Evolutionary conservation across 2,888 invertebrate genomes (phyloP), one percentile per base, ranked within the genome.

Genomic region (Geotrupes spiniger): DNA sequence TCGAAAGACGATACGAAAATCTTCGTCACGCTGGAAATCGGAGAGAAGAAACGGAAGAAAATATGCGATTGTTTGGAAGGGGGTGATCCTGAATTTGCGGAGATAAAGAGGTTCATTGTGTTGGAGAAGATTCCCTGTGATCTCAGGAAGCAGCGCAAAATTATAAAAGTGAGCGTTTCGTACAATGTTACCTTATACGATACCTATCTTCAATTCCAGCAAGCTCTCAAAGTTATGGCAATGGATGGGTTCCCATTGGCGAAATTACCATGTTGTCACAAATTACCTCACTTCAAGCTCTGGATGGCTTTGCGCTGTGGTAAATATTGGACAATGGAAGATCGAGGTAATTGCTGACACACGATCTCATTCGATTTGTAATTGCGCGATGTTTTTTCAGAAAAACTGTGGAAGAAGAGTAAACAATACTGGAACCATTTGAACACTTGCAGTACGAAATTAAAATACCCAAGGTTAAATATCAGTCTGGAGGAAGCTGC

Each of bases 211-310:
- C 6, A 33, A 10, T 43, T 52, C 15, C 38, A 69, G 68, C 61
- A 54, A 54, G 58, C 61, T 9, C 51, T 72, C 29, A 40, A 42
- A 8, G 56, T 56, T 10, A 52, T 74, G 59, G 72, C 70, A 2
- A 59, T 64, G 15, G 74, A 74, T 60, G 71, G 71, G 8, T 74
- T 61, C 55, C 70, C 72, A 5, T 52, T 74, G 10, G 73, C 73
- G 1, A 66, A 64, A 46, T 59, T 74, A 36, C 73, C 73, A 1
- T 61, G 71, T 10, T 60, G 61, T 15, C 56, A 71, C 44, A 65
- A 62, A 51, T 56, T 74, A 21, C 73, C 73, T 1, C 66, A 69
- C 51, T 73, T 74, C 45, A 63, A 63, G 54, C 52, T 72, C 5
- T 74, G 74, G 74, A 60, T 71, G 61, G 58, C 67, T 28, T 49